A percentile compares a stretch with the other conserved stretches of the same genome.
phyloP scores from a whole-genome alignment of 2,797 vertebrate genomes.

The Micrastur ruficollis region DNA sequence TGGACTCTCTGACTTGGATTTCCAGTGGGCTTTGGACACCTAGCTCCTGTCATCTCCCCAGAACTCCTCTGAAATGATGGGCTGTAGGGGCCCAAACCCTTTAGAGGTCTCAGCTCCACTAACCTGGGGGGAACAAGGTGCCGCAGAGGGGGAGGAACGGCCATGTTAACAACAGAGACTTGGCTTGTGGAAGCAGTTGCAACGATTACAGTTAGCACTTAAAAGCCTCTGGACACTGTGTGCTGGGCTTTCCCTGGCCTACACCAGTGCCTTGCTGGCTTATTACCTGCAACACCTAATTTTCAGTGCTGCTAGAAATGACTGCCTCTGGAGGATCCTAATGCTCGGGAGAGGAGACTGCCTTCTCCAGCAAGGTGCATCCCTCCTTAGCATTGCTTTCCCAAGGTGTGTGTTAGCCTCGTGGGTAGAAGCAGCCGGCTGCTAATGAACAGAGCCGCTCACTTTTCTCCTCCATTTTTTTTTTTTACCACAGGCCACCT shows the following conservation, averaged over 20 bases:
- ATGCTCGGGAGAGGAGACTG: neutral
- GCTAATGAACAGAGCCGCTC: neutral
- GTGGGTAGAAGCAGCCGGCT: neutral
- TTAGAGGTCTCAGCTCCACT: neutral
- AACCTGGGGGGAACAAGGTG: rapidly evolving
- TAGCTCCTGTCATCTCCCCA: neutral
- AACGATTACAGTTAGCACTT: neutral
- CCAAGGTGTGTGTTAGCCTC: neutral
- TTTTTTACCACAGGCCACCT: neutral
- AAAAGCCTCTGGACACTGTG: neutral
- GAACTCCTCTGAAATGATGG: neutral
- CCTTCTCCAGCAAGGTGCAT: neutral
- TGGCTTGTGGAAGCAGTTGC: neutral
- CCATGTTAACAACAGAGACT: neutral
- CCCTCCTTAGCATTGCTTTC: neutral
- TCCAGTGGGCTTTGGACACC: neutral
- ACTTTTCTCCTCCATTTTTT: neutral
- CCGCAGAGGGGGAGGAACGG: rapidly evolving
- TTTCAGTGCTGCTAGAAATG: neutral
- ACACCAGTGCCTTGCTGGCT: neutral
- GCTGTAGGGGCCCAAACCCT: neutral
- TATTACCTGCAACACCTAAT: slow-evolving; percentile 6
- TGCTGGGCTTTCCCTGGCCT: neutral
- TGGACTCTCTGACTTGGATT: neutral
- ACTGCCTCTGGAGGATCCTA: neutral